Evolutionary conservation across 2,888 invertebrate species (phyloP).

Genomic region (Hybos culiciformis): DNA sequence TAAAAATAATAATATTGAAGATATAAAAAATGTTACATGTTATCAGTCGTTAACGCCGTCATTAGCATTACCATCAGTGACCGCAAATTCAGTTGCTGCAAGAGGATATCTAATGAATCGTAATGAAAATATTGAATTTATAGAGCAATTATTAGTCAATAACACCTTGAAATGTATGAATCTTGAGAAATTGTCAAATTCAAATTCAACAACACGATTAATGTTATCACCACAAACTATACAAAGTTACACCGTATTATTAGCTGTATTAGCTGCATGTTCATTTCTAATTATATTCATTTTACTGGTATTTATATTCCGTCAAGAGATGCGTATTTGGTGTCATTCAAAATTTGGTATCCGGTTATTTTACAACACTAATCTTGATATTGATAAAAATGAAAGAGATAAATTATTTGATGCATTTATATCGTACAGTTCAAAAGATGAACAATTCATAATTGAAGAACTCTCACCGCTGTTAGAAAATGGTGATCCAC

Average conservation of each 20-base stretch:
- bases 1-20: conserved; percentile 56
- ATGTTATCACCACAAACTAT: conserved; percentile 31
- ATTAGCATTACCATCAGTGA: conserved; percentile 15
- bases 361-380: conserved; percentile 58
- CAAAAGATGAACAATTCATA: conserved; percentile 83
- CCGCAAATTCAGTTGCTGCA: conserved; percentile 12
- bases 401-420: conserved; percentile 82
- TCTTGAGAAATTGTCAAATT: too few relatives aligned
- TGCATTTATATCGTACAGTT: conserved; percentile 90
- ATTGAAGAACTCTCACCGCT: conserved; percentile 76
- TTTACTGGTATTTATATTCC: conserved; percentile 65
- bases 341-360: conserved; percentile 73
- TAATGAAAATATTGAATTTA: too few relatives aligned
- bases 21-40: conserved; percentile 63
- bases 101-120: conserved; percentile 12
- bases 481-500: conserved; percentile 64
- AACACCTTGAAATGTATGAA: too few relatives aligned
- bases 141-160: too few relatives aligned
- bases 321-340: conserved; percentile 74
- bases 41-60: conserved; percentile 15
- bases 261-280: conserved; percentile 63
- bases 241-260: conserved; percentile 68
- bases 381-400: conserved; percentile 63
- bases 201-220: conserved; percentile 31
- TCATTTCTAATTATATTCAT: conserved; percentile 60